phyloP scores from a whole-genome alignment of 1,140 invertebrate species.

The Brachionus plicatilis region DNA sequence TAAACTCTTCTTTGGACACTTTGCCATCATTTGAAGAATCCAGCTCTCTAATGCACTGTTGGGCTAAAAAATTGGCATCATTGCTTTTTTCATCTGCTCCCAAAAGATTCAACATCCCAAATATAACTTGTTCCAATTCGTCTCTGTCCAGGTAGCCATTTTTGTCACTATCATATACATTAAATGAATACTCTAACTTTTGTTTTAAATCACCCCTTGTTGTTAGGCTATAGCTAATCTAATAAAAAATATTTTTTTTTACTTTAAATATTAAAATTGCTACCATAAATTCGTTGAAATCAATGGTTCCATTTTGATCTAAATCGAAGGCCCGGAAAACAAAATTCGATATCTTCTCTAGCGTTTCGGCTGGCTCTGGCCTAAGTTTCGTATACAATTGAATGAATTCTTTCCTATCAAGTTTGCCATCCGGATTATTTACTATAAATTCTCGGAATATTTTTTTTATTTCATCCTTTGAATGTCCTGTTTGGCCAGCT shows the following conservation, averaged over 20 bases:
- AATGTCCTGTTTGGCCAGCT: not conserved
- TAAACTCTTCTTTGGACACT: constrained; percentile 36
- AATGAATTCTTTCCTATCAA: not conserved
- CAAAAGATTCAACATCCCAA: constrained; percentile 28
- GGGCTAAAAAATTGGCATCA: not conserved
- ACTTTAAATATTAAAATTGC: too few relatives aligned
- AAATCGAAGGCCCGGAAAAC: constrained; percentile 30
- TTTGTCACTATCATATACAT: constrained; percentile 7
- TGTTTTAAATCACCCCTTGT: constrained; percentile 17
- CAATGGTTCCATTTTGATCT: constrained; percentile 19
- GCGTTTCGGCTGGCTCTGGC: not conserved
- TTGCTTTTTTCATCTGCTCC: constrained; percentile 14
- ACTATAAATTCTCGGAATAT: constrained; percentile 2
- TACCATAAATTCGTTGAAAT: constrained; percentile 34
- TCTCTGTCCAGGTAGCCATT: not conserved
- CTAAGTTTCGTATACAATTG: not conserved
- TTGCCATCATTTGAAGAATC: not conserved
- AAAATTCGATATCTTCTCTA: constrained; percentile 4
- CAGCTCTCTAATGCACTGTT: constrained; percentile 21
- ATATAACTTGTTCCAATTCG: not conserved
- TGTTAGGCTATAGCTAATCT: constrained; percentile 27
- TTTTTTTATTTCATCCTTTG: not conserved
- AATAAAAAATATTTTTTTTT: not conserved
- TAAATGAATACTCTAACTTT: constrained; percentile 34
- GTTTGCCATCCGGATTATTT: not conserved